Evolutionary conservation across 2,797 vertebrate species (phyloP).

Genomic region (Enteromius fasciolatus): DNA sequence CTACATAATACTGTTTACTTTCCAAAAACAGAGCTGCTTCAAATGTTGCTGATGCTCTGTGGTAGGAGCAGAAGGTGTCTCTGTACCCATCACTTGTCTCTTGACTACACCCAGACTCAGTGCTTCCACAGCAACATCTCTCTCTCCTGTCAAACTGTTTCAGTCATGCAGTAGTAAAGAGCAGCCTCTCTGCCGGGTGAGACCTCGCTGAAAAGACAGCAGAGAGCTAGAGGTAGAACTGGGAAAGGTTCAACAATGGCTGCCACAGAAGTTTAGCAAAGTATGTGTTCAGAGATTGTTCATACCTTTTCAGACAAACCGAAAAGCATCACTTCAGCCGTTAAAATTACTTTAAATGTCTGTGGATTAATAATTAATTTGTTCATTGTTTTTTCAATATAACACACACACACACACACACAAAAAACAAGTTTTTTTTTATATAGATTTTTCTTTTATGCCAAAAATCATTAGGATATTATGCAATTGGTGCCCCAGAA

Average conservation of each 20-base stretch:
- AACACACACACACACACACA: background rate
- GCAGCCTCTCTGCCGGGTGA: conserved; percentile 26
- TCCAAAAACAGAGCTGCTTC: background rate
- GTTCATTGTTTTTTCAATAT: background rate
- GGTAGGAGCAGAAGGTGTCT: conserved; percentile 11
- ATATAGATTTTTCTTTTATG: no score
- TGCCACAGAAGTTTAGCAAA: conserved; percentile 4
- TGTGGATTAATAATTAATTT: background rate
- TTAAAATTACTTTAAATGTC: no score
- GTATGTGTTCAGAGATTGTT: background rate
- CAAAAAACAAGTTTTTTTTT: background rate
- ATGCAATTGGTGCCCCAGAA: no score
- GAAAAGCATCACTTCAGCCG: no score
- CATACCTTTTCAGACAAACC: background rate
- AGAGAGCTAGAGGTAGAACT: conserved; percentile 14
- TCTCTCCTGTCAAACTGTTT: conserved; percentile 45
- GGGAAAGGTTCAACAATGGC: conserved; percentile 35
- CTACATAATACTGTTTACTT: background rate
- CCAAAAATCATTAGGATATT: no score
- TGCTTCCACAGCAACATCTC: conserved; percentile 38
- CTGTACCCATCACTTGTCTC: background rate
- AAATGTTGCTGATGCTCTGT: background rate
- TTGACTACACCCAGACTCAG: conserved; percentile 6
- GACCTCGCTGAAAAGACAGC: conserved; percentile 32
- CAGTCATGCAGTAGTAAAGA: conserved; percentile 36